phyloP scores from a whole-genome alignment of 2,113 vertebrate genomes.

The Mandrillus leucophaeus region DNA sequence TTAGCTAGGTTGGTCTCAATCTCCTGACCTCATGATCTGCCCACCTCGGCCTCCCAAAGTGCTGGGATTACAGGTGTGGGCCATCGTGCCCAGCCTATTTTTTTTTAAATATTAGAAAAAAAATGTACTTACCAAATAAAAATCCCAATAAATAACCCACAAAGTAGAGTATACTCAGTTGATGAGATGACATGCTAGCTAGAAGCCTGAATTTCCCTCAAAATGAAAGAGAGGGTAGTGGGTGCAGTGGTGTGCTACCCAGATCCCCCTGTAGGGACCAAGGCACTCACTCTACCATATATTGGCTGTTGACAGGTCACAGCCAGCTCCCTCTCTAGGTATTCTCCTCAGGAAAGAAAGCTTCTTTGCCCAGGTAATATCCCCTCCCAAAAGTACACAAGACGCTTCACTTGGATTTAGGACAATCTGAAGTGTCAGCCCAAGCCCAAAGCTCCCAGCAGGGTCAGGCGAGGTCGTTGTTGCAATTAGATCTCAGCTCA shows the following conservation, averaged over 20 bases:
- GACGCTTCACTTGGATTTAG: neutral
- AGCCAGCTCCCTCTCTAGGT: neutral
- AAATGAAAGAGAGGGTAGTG: neutral
- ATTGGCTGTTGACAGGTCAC: neutral
- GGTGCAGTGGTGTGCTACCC: neutral
- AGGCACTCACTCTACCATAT: neutral
- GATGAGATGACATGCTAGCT: neutral
- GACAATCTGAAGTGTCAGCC: neutral
- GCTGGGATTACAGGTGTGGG: too few species aligned
- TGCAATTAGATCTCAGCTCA: neutral
- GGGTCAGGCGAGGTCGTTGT: neutral
- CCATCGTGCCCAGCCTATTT: too few species aligned
- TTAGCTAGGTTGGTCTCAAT: too few species aligned
- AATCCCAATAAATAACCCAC: neutral
- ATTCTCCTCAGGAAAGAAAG: neutral
- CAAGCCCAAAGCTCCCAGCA: neutral
- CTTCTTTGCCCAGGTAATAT: neutral
- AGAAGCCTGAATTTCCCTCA: neutral
- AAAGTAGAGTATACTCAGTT: neutral
- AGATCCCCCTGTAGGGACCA: neutral
- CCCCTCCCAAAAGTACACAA: neutral
- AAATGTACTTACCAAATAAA: slow-evolving; percentile 26
- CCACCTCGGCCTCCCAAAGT: too few species aligned
- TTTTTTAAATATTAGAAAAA: neutral
- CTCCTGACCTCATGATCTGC: too few species aligned